A percentile compares a stretch with the other conserved stretches of the same genome.
Conservation (phyloP, 2,888 invertebrate genomes). For the Coelinius sp. region DNA sequence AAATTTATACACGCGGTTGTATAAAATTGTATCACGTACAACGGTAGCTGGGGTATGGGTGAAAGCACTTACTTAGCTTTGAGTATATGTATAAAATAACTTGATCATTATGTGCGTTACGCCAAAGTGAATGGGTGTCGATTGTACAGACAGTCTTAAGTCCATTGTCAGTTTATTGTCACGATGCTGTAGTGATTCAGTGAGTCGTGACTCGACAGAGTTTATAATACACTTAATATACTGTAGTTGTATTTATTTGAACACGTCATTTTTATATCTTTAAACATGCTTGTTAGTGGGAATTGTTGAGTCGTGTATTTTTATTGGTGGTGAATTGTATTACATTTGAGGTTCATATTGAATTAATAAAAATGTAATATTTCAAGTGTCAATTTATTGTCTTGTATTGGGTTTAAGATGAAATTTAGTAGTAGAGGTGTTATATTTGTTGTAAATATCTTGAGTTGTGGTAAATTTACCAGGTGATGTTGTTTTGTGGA, state of each 20-base stretch:
- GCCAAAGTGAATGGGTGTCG: constrained; percentile 6
- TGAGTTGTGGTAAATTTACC: too few relatives aligned
- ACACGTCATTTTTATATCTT: constrained; percentile 22
- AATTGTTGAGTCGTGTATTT: neutral
- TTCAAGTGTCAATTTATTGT: too few relatives aligned
- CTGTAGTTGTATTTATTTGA: neutral
- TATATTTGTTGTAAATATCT: too few relatives aligned
- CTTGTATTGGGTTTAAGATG: too few relatives aligned
- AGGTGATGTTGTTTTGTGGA: too few relatives aligned
- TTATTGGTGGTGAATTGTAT: neutral
- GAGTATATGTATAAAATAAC: too few relatives aligned
- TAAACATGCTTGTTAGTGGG: neutral
- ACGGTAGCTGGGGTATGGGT: neutral
- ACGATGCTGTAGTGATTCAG: constrained; percentile 33
- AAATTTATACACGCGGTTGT: constrained; percentile 2
- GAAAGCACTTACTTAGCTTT: constrained; percentile 12
- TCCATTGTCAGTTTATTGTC: constrained; percentile 33
- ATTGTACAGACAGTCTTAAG: neutral
- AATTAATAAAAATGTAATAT: too few relatives aligned
- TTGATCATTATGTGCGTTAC: constrained; percentile 13
- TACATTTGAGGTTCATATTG: too few relatives aligned
- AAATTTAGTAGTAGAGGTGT: too few relatives aligned
- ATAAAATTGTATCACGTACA: neutral
- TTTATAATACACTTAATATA: constrained; percentile 8
- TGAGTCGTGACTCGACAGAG: constrained; percentile 36